Evolutionary conservation across 92 coral and sea anemone species (phyloP).

Genomic region (Phymanthus crucifer): DNA sequence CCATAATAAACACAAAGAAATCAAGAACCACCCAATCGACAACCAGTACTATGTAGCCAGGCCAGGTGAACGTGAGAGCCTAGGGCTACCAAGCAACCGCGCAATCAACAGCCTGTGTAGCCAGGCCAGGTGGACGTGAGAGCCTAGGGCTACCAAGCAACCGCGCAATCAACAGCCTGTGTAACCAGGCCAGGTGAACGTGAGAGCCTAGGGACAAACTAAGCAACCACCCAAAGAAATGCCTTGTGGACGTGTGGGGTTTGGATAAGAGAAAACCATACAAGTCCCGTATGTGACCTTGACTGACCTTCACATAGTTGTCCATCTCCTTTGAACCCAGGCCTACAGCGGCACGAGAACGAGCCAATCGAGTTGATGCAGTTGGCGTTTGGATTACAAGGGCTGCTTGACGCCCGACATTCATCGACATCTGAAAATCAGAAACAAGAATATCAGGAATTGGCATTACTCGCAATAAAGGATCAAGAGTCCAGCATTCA

Average conservation of each 20-base stretch:
- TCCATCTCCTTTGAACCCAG: conserved; percentile 72
- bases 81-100: background rate
- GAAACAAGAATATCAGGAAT: background rate
- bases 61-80: background rate
- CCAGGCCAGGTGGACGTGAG: background rate
- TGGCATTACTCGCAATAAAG: too few species aligned
- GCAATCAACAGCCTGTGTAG: background rate
- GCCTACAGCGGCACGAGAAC: conserved; percentile 73
- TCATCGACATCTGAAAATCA: conserved; percentile 61
- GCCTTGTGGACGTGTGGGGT: too few species aligned
- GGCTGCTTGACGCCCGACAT: conserved; percentile 36
- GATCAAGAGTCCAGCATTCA: too few species aligned
- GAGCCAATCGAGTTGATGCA: conserved; percentile 68
- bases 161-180: background rate
- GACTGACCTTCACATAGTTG: conserved; percentile 60
- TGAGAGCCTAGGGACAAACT: background rate
- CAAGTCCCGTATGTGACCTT: background rate
- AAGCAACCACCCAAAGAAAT: background rate
- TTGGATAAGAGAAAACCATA: background rate
- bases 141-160: background rate
- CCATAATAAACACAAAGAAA: background rate
- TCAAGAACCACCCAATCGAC: background rate
- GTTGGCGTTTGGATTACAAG: conserved; percentile 64
- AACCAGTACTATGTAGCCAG: background rate
- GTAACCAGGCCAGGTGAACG: background rate